Conservation (phyloP, 1,140 invertebrate genomes). For the Paramacrobiotus metropolitanus region DNA sequence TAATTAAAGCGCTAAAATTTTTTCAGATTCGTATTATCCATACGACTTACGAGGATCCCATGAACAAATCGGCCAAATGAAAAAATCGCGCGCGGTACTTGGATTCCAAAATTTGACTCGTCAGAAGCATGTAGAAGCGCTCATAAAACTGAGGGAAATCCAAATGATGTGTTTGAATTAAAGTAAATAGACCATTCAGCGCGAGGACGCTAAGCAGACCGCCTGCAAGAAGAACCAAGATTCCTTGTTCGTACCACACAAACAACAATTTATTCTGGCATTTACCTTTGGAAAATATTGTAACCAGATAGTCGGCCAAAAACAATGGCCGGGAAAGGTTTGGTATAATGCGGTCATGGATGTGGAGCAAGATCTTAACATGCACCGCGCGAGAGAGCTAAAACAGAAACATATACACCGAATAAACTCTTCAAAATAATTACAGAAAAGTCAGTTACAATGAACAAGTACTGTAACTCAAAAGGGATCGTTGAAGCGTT, state of each 20-base stretch:
- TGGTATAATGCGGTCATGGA: constrained; percentile 55
- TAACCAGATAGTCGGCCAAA: constrained; percentile 73
- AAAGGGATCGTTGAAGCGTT: too few species aligned
- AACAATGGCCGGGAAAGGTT: constrained; percentile 53
- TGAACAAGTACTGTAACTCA: too few species aligned
- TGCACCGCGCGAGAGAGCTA: constrained; percentile 37
- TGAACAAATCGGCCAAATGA: constrained; percentile 62
- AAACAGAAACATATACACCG: too few species aligned
- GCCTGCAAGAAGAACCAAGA: constrained; percentile 27
- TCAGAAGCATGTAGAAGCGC: constrained; percentile 74
- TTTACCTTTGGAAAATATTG: constrained; percentile 49
- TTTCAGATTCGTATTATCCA: not conserved
- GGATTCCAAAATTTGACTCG: constrained; percentile 63
- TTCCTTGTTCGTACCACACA: constrained; percentile 8
- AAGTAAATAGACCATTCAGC: constrained; percentile 67
- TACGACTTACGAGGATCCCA: constrained; percentile 59
- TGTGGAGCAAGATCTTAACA: constrained; percentile 46
- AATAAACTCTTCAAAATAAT: too few species aligned
- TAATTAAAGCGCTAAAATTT: not conserved
- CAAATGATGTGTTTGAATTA: constrained; percentile 74
- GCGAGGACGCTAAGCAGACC: constrained; percentile 64
- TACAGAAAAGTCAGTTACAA: too few species aligned
- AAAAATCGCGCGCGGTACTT: constrained; percentile 62
- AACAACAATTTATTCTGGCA: constrained; percentile 3
- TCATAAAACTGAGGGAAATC: constrained; percentile 85